Base-by-base conservation (phyloP, 1,140 invertebrate species). In the Listronotus oregonensis region DNA sequence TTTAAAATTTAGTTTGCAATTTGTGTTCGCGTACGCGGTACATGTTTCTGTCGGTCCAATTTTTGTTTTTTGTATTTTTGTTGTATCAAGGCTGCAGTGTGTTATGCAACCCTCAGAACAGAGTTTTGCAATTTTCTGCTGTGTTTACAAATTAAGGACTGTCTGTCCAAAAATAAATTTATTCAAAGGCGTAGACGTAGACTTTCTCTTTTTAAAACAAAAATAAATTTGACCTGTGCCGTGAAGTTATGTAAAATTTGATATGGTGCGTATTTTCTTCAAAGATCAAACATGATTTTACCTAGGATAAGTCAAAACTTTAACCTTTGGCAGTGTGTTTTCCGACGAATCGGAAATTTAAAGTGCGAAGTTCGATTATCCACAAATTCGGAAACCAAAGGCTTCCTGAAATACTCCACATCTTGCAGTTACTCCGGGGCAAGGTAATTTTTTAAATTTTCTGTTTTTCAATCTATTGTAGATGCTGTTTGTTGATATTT, bases 171-270 rank as follows among this genome's bases (percentile, higher is more conserved):
- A 21, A 18, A 31, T 18, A 21, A n/a, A 18, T 21, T 18, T 50
- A 27, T 50, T 11, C 10, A 50, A 21, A 21, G 27, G 5, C 47
- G 15, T 21, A 47, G 17, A 15, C 17, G 14, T 46, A 34, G 15
- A 42, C 52, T 56, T 56, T 56, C 40, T 39, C 52, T 56, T 40
- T 42, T 56, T 9, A 10, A 40, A 17, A 18, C 6, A 17, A 40
- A 31, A 32, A 27, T 27, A 18, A 15, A n/a, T 50, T 40, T 40
- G 17, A 40, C 14, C 14, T 10, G 39, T 56, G 39, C 9, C 2
- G 14, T 40, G 34, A 15, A 42, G 52, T 56, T 56, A 56, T 56
- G 27, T 56, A 56, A 56, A 56, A 10, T 12, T 40, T 12, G 51
- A 56, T 18, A 56, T 56, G 52, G 52, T 56, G 8, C 15, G 39